These are phyloP conservation scores for Cosmia trapezina DNA, from an alignment of 2,888 invertebrate species.

Conservation along the genomic window DNA sequence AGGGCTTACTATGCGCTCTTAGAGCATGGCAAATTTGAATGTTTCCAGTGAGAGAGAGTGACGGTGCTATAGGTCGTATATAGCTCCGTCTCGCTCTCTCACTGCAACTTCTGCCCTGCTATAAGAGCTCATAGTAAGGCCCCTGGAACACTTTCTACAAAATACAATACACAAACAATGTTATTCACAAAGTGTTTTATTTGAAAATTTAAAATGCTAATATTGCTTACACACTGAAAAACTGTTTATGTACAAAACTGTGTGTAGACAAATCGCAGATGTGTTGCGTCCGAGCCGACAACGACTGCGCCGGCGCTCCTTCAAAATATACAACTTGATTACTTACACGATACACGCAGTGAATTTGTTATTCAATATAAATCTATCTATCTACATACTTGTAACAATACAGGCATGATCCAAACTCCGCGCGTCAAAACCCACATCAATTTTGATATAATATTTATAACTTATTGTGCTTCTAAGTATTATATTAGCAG, in stretches of 20 bases:
- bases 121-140: too few species aligned
- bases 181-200: slow-evolving; percentile 85
- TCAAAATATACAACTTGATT: slow-evolving; percentile 69
- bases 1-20: too few species aligned
- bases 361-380: slow-evolving; percentile 75
- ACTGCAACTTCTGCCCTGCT: too few species aligned
- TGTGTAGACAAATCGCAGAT: slow-evolving; percentile 58
- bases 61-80: too few species aligned
- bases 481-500: slow-evolving; percentile 27
- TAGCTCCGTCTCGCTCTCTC: too few species aligned
- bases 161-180: slow-evolving; percentile 64
- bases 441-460: slow-evolving; percentile 51
- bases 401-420: slow-evolving; percentile 65
- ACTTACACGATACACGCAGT: slow-evolving; percentile 66
- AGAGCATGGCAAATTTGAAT: too few species aligned
- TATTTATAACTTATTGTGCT: slow-evolving; percentile 35
- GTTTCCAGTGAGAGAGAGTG: too few species aligned
- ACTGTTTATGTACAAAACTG: slow-evolving; percentile 73
- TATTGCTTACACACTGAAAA: slow-evolving; percentile 86
- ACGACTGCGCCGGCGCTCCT: slow-evolving; percentile 47
- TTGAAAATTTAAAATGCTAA: slow-evolving; percentile 85
- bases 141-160: slow-evolving; percentile 6
- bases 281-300: slow-evolving; percentile 37
- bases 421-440: slow-evolving; percentile 50
- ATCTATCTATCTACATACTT: slow-evolving; percentile 70